Percentiles rank a stretch among this genome's conserved stretches.
Evolutionary conservation across 2,113 vertebrate species (phyloP).

Genomic region (Quiscalus mexicanus): DNA sequence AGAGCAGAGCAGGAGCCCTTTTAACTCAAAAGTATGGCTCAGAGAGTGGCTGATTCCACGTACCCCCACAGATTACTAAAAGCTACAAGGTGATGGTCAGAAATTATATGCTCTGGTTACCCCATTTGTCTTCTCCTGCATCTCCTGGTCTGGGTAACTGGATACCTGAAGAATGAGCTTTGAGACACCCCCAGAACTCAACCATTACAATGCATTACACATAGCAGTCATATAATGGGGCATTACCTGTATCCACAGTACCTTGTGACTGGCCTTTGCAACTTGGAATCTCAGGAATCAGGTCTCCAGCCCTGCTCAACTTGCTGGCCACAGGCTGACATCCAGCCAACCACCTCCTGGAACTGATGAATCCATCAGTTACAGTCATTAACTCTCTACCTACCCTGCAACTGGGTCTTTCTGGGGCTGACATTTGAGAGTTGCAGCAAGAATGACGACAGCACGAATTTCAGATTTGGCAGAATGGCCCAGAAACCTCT

Average conservation of each 20-base stretch:
- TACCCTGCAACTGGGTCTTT: not conserved
- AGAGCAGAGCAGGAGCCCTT: not conserved
- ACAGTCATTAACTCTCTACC: not conserved
- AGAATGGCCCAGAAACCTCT: not conserved
- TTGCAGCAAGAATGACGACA: not conserved
- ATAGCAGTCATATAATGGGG: not conserved
- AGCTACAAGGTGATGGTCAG: not conserved
- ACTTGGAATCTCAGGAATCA: not conserved
- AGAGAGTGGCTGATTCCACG: not conserved
- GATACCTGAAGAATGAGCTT: not conserved
- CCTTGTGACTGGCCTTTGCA: not conserved
- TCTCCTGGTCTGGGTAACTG: not conserved
- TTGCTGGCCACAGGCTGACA: not conserved
- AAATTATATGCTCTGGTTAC: not conserved
- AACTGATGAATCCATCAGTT: not conserved
- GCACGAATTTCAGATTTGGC: accelerated
- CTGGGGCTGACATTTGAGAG: not conserved
- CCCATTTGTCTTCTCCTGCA: not conserved
- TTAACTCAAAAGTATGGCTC: not conserved
- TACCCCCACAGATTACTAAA: not conserved
- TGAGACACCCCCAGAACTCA: not conserved
- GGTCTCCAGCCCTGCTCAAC: not conserved
- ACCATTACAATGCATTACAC: not conserved
- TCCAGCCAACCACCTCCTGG: not conserved
- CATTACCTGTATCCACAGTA: not conserved